Evolutionary conservation across 2,888 invertebrate species (phyloP), one percentile per base, ranked within the genome.

Genomic region (Vesta saturnalis): DNA sequence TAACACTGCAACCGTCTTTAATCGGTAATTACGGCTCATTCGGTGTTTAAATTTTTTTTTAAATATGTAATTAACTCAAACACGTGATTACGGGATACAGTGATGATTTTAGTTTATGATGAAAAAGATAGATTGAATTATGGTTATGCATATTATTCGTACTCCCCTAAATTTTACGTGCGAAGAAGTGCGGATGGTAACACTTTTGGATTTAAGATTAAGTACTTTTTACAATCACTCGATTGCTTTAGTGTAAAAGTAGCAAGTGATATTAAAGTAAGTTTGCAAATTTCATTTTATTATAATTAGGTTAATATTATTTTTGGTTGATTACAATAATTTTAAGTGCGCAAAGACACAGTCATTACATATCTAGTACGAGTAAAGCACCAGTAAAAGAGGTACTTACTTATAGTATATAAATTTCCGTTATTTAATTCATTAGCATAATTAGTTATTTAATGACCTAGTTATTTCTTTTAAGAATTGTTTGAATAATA

Each of bases 131-230:
- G 58, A 35, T 39, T 64, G 8, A 60, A 60, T 43, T 64, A 56
- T 19, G 64, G 60, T 14, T 69, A 61, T 23, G 71, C 77, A 58
- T 78, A 80, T 57, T 75, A 77, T 23, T 75, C 78, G 46, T 78
- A 79, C 61, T 78, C 79, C 52, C 79, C 81, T 18, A 80, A 81
- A 64, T 78, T 78, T 60, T 82, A 82, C 72, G 72, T 82, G 49
- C 75, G 74, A 67, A 71, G 81, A 71, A 78, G 81, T 71, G 78
- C 79, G 46, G 72, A 74, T 30, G 67, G 79, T 18, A 79, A 80
- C 70, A 78, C 77, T 18, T 82, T 81, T 80, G 77, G 76, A 16
- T 82, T 78, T 61, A 80, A 79, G 66, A 64, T 81, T 55, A 81
- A 80, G 73, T 77, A 78, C 49, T 75, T 80, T 67, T 70, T 80